Evolutionary conservation across 1,140 invertebrate species (phyloP).

Genomic region (Myzus persicae): DNA sequence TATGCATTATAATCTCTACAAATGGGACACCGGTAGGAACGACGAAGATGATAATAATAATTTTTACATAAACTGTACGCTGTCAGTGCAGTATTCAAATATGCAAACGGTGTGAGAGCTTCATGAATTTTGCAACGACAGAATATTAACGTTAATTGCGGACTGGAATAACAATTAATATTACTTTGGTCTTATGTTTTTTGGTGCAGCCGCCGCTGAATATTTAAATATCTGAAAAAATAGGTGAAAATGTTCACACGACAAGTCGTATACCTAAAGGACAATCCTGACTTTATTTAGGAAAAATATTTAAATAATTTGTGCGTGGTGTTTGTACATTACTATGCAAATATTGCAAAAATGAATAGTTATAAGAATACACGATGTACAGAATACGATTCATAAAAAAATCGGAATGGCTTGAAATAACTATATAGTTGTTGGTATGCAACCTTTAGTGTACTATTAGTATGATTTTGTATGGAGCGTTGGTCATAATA

Average conservation of each 20-base stretch:
- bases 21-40: neutral
- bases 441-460: no score
- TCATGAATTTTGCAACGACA: slow-evolving; percentile 10
- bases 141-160: neutral
- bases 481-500: no score
- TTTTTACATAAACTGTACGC: neutral
- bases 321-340: neutral
- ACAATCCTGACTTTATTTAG: neutral
- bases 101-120: neutral
- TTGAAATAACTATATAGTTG: no score
- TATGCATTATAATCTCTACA: neutral
- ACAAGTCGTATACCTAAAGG: neutral
- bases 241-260: neutral
- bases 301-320: neutral
- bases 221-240: neutral
- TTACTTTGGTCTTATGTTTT: slow-evolving; percentile 7
- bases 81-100: neutral
- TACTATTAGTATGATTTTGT: no score
- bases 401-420: no score
- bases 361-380: neutral
- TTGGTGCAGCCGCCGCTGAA: neutral
- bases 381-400: no score
- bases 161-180: slow-evolving; percentile 2
- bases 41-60: neutral
- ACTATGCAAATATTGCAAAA: neutral